Conservation (phyloP, 2,888 invertebrate genomes). For the Sturmia bella region DNA sequence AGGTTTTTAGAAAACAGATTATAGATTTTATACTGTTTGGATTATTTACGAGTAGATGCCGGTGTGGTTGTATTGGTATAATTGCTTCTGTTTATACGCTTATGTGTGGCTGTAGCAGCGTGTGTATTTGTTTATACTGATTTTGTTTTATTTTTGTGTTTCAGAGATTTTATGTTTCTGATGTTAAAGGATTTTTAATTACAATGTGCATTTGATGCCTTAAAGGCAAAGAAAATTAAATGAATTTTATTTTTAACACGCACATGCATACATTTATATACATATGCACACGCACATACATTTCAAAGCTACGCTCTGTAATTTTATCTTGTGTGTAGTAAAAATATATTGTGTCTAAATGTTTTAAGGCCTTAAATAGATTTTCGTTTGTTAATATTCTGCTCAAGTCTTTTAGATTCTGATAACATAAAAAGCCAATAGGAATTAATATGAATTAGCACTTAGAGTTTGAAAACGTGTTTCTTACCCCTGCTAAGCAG, state of each 20-base stretch:
- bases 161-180: conserved; percentile 60
- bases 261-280: conserved; percentile 14
- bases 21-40: conserved; percentile 65
- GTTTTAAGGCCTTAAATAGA: conserved; percentile 37
- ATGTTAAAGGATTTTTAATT: conserved; percentile 70
- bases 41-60: conserved; percentile 48
- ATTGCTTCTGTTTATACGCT: background rate
- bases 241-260: conserved; percentile 59
- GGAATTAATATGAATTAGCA: too few species aligned
- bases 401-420: background rate
- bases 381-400: conserved; percentile 5
- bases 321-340: background rate
- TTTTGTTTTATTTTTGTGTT: conserved; percentile 15
- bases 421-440: background rate
- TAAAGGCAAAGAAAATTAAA: conserved; percentile 67
- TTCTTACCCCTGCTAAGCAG: too few species aligned
- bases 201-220: conserved; percentile 69
- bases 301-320: conserved; percentile 5
- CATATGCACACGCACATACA: conserved; percentile 14
- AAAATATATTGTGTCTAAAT: conserved; percentile 37
- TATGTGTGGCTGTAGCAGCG: background rate
- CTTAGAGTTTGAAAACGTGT: too few species aligned
- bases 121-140: conserved; percentile 14
- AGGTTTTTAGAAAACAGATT: conserved; percentile 57
- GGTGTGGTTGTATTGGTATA: conserved; percentile 11